Evolutionary conservation across 2,113 vertebrate species (phyloP), one percentile per base, ranked within the genome.

Genomic region (Pseudonaja textilis): DNA sequence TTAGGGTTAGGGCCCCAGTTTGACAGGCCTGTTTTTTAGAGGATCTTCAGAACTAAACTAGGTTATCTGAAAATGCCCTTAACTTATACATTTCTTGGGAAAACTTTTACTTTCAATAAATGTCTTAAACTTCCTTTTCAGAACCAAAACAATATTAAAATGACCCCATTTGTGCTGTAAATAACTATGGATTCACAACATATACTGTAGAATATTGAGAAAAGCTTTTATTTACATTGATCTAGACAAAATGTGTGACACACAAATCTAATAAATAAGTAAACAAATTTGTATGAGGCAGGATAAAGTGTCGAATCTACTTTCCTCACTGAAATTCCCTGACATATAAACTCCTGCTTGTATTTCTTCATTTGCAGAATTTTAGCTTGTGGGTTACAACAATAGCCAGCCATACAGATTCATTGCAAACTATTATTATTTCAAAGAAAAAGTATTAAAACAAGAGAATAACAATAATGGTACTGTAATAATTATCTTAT

Each of bases 391-490:
- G 25, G 7, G 56, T 59, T 92, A 25, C 29, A 64, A 74, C 74
- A 3, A 14, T 92, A 29, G 20, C 39, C 25, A 54, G 81, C 16
- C 59, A 85, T 20, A 34, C 42, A n/a, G 47, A 89, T 56, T 55
- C 50, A 59, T 10, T 22, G 45, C 34, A 89, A 56, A 56, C 23
- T 29, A 4, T 85, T 89, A 92, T 93, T 22, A 69, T 92, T 57
- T 96, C 95, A 59, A 42, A 55, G 85, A 87, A 55, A 34, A 25
- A 87, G 91, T 92, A 93, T 22, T 93, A 23, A 26, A 88, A 85
- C 12, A 74, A 29, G 50, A 55, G 52, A 22, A 54, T 90, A 8
- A n/a, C 52, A 90, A 64, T 64, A n/a, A 64, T n/a, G 81, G 23
- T 64, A 64, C n/a, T 64, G 61, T n/a, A n/a, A 64, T 29, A 14